phyloP scores from a whole-genome alignment of 1,140 invertebrate genomes.

The Xylocopa sonorina region DNA sequence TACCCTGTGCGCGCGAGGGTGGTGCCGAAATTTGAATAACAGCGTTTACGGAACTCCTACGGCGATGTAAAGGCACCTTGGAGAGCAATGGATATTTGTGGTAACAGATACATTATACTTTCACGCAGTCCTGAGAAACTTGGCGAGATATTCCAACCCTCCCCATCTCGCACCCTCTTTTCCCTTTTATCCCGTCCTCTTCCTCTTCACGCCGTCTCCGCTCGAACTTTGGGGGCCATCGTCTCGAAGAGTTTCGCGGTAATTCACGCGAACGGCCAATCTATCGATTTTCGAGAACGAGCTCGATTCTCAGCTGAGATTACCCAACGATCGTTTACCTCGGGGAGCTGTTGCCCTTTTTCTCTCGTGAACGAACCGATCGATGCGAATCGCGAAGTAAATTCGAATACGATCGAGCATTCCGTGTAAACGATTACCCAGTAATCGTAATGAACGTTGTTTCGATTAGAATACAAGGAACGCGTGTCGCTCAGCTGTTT shows the following conservation, averaged over 20 bases:
- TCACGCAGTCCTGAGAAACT: constrained; percentile 33
- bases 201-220: not conserved
- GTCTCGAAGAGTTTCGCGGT: constrained; percentile 15
- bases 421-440: too few relatives aligned
- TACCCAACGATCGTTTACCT: not conserved
- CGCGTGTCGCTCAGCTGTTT: too few relatives aligned
- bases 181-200: not conserved
- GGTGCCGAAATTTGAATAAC: constrained; percentile 49
- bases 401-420: too few relatives aligned
- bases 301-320: not conserved
- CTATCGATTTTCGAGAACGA: constrained; percentile 19
- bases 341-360: too few relatives aligned
- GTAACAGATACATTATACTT: constrained; percentile 50
- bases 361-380: not conserved
- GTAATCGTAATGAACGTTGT: too few relatives aligned
- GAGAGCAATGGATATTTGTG: constrained; percentile 47
- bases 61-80: constrained; percentile 31
- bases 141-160: constrained; percentile 16
- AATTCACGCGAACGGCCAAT: not conserved
- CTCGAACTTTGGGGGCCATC: not conserved
- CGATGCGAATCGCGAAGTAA: not conserved
- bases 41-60: constrained; percentile 41
- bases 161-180: not conserved
- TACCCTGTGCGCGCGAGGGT: constrained; percentile 2
- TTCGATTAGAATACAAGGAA: not conserved